These are phyloP conservation scores for Drosophila aff. DNA, from an alignment of 1,140 invertebrate species.

Conservation along the genomic window DNA sequence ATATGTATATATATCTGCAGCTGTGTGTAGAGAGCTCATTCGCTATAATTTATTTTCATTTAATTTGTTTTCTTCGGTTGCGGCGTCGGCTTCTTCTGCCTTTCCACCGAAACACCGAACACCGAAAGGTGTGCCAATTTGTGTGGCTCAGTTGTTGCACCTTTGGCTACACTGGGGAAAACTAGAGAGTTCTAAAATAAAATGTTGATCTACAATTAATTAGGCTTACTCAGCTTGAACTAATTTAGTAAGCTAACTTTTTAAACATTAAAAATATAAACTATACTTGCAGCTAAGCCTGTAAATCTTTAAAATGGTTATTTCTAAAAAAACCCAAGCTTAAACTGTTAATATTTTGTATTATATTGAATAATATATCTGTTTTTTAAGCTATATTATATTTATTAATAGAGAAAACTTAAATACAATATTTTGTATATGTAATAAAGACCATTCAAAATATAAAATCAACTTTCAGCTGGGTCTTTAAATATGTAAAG, in stretches of 20 bases:
- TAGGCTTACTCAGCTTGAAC: too few relatives aligned
- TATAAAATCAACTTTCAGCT: too few relatives aligned
- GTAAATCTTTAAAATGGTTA: neutral
- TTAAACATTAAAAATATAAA: too few relatives aligned
- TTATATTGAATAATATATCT: too few relatives aligned
- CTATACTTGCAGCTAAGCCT: neutral
- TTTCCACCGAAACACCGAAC: constrained; percentile 12
- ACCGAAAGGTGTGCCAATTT: constrained; percentile 55
- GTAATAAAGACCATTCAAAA: too few relatives aligned
- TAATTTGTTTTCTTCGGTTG: constrained; percentile 43
- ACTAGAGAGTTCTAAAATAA: neutral
- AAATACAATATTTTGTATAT: too few relatives aligned
- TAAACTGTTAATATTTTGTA: too few relatives aligned
- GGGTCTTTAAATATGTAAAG: too few relatives aligned
- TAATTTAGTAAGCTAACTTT: too few relatives aligned
- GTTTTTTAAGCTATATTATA: too few relatives aligned
- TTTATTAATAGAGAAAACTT: too few relatives aligned
- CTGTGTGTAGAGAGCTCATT: constrained; percentile 20
- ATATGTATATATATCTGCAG: neutral
- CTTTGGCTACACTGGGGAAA: constrained; percentile 30
- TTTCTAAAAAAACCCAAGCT: too few relatives aligned
- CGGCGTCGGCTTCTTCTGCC: constrained; percentile 1
- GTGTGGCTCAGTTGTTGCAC: constrained; percentile 42
- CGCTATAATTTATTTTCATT: constrained; percentile 49
- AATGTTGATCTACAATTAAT: neutral